phyloP scores from a whole-genome alignment of 2,797 vertebrate species.

The Ptychobarbus kaznakovi region DNA sequence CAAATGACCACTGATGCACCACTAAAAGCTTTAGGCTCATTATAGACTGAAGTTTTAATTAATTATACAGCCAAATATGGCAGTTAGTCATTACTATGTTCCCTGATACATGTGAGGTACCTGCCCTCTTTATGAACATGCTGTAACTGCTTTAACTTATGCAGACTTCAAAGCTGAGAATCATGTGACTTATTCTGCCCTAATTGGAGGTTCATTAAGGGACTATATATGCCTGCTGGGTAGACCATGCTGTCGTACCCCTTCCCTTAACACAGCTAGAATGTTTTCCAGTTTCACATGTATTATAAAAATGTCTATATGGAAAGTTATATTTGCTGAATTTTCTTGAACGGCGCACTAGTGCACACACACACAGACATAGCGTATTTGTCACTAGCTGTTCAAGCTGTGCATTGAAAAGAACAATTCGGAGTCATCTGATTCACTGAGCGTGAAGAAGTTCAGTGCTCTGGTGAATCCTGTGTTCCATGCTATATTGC shows the following conservation, averaged over 20 bases:
- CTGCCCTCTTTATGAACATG: slow-evolving; percentile 31
- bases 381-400: slow-evolving; percentile 49
- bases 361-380: neutral
- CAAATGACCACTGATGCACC: slow-evolving; percentile 25
- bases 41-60: slow-evolving; percentile 8
- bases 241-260: slow-evolving; percentile 24
- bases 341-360: neutral
- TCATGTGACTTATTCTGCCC: slow-evolving; percentile 74
- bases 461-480: slow-evolving; percentile 64
- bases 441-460: slow-evolving; percentile 69
- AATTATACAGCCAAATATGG: slow-evolving; percentile 26
- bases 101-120: slow-evolving; percentile 2
- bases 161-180: slow-evolving; percentile 73
- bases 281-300: slow-evolving; percentile 2
- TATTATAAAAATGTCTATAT: neutral
- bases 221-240: slow-evolving; percentile 70
- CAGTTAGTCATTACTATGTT: neutral
- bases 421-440: slow-evolving; percentile 59
- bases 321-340: slow-evolving; percentile 8
- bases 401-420: slow-evolving; percentile 61
- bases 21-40: slow-evolving; percentile 35
- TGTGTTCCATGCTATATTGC: slow-evolving; percentile 66
- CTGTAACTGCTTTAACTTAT: slow-evolving; percentile 73
- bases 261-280: neutral
- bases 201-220: slow-evolving; percentile 82